Percentiles rank a stretch among this genome's conserved stretches.
phyloP scores from a whole-genome alignment of 2,888 invertebrate genomes.

The Heteromurus nitidus region DNA sequence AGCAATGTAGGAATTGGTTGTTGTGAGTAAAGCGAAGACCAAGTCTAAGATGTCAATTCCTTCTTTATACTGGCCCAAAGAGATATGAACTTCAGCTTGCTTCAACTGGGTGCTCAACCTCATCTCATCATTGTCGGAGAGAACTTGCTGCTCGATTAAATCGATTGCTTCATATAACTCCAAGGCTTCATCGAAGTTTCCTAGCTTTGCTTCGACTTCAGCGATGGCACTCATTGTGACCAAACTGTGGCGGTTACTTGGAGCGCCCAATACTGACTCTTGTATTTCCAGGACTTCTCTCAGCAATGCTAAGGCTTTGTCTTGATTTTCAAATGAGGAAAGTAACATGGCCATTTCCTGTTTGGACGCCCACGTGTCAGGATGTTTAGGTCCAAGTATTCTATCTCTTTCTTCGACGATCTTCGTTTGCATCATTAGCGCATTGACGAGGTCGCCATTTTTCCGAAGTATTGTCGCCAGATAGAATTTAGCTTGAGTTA shows the following conservation, averaged over 20 bases:
- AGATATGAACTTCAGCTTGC: conserved; percentile 42
- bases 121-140: conserved; percentile 39
- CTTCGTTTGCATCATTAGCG: conserved; percentile 45
- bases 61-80: conserved; percentile 52
- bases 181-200: conserved; percentile 49
- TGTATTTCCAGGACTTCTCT: conserved; percentile 35
- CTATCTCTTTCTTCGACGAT: conserved; percentile 29
- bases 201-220: conserved; percentile 38
- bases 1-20: too few species aligned
- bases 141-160: conserved; percentile 42
- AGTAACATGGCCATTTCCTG: conserved; percentile 40
- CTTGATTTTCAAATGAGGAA: conserved; percentile 39
- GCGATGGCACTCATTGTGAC: conserved; percentile 45
- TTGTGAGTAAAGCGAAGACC: conserved; percentile 13
- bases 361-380: conserved; percentile 38
- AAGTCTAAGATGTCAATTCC: conserved; percentile 31
- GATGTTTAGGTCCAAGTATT: conserved; percentile 29
- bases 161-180: conserved; percentile 50
- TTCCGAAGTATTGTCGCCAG: conserved; percentile 24
- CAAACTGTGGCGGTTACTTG: conserved; percentile 46
- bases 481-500: conserved; percentile 25
- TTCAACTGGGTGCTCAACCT: conserved; percentile 36
- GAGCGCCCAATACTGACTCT: conserved; percentile 40
- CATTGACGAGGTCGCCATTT: conserved; percentile 45
- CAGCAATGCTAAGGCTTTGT: conserved; percentile 26